Evolutionary conservation across 2,113 vertebrate genomes (phyloP), one percentile per base, ranked within the genome.

Genomic region (Sula dactylatra): DNA sequence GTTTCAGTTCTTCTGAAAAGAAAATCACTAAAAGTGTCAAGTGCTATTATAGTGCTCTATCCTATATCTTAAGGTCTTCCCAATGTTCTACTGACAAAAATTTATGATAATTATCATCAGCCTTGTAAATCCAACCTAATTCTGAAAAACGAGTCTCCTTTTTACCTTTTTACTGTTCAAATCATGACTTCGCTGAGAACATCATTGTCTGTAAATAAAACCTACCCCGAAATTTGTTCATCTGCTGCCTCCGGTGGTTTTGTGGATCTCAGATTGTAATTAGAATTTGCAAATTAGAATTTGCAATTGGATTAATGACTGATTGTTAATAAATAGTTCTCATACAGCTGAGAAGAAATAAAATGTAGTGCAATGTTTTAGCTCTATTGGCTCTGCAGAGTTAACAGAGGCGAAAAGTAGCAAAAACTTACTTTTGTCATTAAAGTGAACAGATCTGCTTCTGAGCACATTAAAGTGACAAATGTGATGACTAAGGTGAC

Each of bases 241-340:
- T 61, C 70, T 67, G 9, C 45, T 62, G 72, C 45, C 70, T 87
- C 65, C 3, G 3, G 47, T 87, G 52, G 54, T 27, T 88, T 90
- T 89, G 40, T 76, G 38, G 29, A 90, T 91, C 49, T 80, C 32
- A 80, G 49, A 79, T 7, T 94, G 62, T 76, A 92, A 82, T 84
- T 92, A 94, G 69, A 96, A 95, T 89, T 73, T 93, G 50, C 34
- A 92, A 95, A 94, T 79, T 87, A 88, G 73, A 84, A 44, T 91
- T 88, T 77, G 31, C 56, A 94, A 70, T 86, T 94, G 56, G 3
- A 40, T 88, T 74, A 21, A 15, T 76, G 59, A 67, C 47, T 91
- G 62, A 82, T 73, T 62, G 25, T 85, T 92, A 88, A 90, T 93
- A 85, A 86, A 89, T 61, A 38, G 4, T 42, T 94, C 82, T 82